Base-by-base conservation (phyloP, 2,888 invertebrate species). In the Caenorhabditis afra region DNA sequence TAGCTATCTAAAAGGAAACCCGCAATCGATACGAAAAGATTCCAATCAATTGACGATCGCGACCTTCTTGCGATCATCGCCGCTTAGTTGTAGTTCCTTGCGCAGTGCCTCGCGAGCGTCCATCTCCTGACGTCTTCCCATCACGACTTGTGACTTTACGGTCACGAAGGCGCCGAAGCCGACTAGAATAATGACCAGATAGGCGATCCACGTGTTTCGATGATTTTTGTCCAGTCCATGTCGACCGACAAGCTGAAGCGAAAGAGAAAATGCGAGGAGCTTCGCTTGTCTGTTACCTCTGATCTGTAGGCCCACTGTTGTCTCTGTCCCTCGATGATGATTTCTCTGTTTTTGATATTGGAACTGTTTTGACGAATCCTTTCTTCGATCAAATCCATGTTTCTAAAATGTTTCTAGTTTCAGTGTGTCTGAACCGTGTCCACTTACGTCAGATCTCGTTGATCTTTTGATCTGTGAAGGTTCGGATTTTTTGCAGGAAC, bases 251-350 rank as follows among this genome's bases (percentile, higher is more conserved):
- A 87, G 67, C 82, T 85, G 47, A 62, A 85, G n/a, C 23, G 18
- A 7, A 58, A 50, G 11, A 59, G 16, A 14, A 5, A 1, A 35
- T 22, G 5, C 8, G n/a, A n/a, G n/a, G n/a, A n/a, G n/a, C n/a
- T n/a, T 7, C 7, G 29, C 7, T 29, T 29, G 3, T 29, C 18
- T 29, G 37, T 22, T 18, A 85, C 85, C 79, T 88, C 88, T 5
- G 87, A 87, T 59, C 88, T 62, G 65, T 88, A 88, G 23, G 84
- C 85, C 87, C 87, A 88, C 59, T 81, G 45, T 44, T 81, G 81
- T 68, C 49, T 82, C 61, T 85, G 82, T 23, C 86, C 87, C 10
- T 80, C 79, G 20, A 87, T 64, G 0, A 53, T 75, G n/a, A 84
- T 71, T 68, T 87, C 86, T 1, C 85, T 77, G 20, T 65, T 57